A percentile compares a stretch with the other conserved stretches of the same genome.
Conservation (phyloP, 2,797 vertebrate genomes). For the Melanotaenia maccullochi region DNA sequence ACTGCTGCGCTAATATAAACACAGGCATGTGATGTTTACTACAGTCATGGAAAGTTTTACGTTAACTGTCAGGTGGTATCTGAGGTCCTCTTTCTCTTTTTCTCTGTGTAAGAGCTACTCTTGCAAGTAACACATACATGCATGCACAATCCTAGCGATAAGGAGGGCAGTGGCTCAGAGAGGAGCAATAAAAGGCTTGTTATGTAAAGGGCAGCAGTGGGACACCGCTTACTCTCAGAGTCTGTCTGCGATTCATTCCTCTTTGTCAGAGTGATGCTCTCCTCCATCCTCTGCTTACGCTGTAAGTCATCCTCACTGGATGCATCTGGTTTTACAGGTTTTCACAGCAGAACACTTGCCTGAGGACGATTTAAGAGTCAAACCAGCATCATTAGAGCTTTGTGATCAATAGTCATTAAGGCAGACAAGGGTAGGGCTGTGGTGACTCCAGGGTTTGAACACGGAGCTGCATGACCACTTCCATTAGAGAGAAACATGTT, state of each 20-base stretch:
- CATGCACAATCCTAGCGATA: slow-evolving; percentile 15
- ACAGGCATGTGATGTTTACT: slow-evolving; percentile 51
- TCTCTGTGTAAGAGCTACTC: not conserved
- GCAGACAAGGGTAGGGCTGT: slow-evolving; percentile 34
- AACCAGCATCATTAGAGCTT: slow-evolving; percentile 48
- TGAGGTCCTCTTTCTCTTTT: slow-evolving; percentile 14
- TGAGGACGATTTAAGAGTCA: slow-evolving; percentile 43
- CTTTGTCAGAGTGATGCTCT: not conserved
- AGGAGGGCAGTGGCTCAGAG: slow-evolving; percentile 47
- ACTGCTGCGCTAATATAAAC: slow-evolving; percentile 44
- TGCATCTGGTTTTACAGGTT: slow-evolving; percentile 21
- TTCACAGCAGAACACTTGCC: slow-evolving; percentile 25
- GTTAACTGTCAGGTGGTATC: not conserved
- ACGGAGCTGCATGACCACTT: slow-evolving; percentile 46
- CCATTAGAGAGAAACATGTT: slow-evolving; percentile 27
- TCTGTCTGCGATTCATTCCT: slow-evolving; percentile 8
- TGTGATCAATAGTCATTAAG: slow-evolving; percentile 73
- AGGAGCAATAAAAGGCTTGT: slow-evolving; percentile 54
- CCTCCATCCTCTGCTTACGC: not conserved
- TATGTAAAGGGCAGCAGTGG: slow-evolving; percentile 51
- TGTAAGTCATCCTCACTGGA: slow-evolving; percentile 12
- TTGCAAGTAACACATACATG: slow-evolving; percentile 4
- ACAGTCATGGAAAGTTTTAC: slow-evolving; percentile 26
- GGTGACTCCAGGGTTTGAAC: slow-evolving; percentile 15
- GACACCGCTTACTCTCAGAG: slow-evolving; percentile 18